Base-by-base conservation (phyloP, 2,888 invertebrate genomes). In the Agapetus fuscipes region DNA sequence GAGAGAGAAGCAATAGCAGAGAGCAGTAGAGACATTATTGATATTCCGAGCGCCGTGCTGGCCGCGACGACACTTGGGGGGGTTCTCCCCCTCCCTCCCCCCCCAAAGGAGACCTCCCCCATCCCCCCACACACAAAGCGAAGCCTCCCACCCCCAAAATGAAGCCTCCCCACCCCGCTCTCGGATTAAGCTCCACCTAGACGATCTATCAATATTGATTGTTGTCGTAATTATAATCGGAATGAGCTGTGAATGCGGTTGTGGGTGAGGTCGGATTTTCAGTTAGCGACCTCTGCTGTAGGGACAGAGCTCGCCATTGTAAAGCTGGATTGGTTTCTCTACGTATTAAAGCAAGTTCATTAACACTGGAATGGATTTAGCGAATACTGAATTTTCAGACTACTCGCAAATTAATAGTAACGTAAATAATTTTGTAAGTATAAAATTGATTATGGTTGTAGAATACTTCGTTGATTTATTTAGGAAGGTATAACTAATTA, bases 201-300 rank as follows among this genome's bases (percentile, higher is more conserved):
- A 68, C 67, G 68, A 66, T 66, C 67, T 66, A 66, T 64, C 64
- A 65, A 64, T 66, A 69, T 69, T 68, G 69, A 70, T 69, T 68
- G 69, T 68, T 68, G 69, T 68, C 66, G 64, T 67, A 69, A 68
- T 69, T 68, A 69, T 66, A 64, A 38, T 45, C 39, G 45, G 47
- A 43, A 44, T 49, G 49, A 50, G 48, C 30, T 33, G 29, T 34
- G 36, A 36, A 30, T 38, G 38, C 17, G 38, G 38, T 20, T 25
- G 10, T 33, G 35, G 11, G 14, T 17, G 36, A 20, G 5, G 4
- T 9, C 3, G 34, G 30, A 30, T 30, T 14, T 13, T 14, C 10
- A 11, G 5, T 30, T 30, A 13, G 30, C 15, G 30, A 14, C 15
- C 13, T 13, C 10, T 28, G 12, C 25, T 25, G 7, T 14, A 28